phyloP scores from a whole-genome alignment of 2,113 vertebrate species.

The Vanacampus margaritifer region DNA sequence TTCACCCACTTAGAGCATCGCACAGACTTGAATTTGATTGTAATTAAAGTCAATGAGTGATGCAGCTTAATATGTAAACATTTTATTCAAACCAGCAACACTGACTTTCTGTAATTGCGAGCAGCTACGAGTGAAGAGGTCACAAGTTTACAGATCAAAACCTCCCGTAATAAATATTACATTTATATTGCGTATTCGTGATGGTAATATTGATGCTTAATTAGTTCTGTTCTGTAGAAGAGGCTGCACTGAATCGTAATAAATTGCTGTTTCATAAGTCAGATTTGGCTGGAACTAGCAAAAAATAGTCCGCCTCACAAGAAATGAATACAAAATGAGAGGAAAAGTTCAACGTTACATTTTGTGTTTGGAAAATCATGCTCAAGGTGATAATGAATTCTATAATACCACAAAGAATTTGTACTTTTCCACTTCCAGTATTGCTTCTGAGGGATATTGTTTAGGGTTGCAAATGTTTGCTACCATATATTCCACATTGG shows the following conservation, averaged over 20 bases:
- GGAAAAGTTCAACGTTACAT: background rate
- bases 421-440: background rate
- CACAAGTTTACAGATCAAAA: background rate
- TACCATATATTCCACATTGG: too few species aligned
- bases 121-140: background rate
- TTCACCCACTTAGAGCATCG: background rate
- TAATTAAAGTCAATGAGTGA: conserved; percentile 8
- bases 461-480: too few species aligned
- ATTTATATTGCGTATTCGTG: background rate
- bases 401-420: background rate
- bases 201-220: background rate
- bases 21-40: background rate
- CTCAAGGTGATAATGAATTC: background rate
- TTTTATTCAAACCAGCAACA: background rate
- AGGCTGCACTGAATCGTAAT: background rate
- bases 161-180: background rate
- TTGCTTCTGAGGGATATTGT: background rate
- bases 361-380: background rate
- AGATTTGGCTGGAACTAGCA: background rate
- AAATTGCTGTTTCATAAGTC: background rate
- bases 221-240: background rate
- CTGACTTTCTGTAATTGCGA: background rate
- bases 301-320: background rate
- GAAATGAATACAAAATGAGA: background rate
- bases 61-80: background rate